Evolutionary conservation across 2,113 vertebrate species (phyloP).

Genomic region (Nematolebias whitei): DNA sequence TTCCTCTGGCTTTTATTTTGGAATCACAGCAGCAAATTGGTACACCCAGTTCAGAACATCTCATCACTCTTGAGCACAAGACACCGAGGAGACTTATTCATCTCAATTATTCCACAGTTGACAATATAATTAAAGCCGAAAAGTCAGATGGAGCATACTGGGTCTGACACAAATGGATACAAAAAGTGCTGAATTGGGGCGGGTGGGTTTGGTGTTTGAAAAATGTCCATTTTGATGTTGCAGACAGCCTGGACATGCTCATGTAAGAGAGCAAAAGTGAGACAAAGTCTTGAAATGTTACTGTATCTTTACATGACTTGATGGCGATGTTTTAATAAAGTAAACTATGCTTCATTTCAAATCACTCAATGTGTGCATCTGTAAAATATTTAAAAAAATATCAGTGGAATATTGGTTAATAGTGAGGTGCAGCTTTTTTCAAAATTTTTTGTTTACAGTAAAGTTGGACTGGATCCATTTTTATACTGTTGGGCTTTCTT

Average conservation of each 20-base stretch:
- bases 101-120: constrained; percentile 51
- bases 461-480: no score
- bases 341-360: neutral
- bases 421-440: neutral
- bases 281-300: neutral
- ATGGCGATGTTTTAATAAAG: neutral
- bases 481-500: no score
- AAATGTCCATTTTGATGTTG: neutral
- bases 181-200: neutral
- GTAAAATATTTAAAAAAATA: no score
- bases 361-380: neutral
- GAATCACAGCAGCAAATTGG: constrained; percentile 23
- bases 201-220: constrained; percentile 8
- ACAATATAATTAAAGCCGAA: constrained; percentile 46
- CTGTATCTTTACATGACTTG: no score
- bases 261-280: neutral
- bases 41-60: constrained; percentile 28
- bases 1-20: constrained; percentile 47
- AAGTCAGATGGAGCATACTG: constrained; percentile 22
- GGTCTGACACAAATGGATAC: constrained; percentile 14
- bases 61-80: constrained; percentile 48
- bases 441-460: neutral
- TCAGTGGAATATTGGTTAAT: neutral
- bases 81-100: constrained; percentile 38
- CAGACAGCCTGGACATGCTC: neutral